These are phyloP conservation scores for Pantala flavescens DNA, from an alignment of 1,140 invertebrate species.

Conservation along the genomic window DNA sequence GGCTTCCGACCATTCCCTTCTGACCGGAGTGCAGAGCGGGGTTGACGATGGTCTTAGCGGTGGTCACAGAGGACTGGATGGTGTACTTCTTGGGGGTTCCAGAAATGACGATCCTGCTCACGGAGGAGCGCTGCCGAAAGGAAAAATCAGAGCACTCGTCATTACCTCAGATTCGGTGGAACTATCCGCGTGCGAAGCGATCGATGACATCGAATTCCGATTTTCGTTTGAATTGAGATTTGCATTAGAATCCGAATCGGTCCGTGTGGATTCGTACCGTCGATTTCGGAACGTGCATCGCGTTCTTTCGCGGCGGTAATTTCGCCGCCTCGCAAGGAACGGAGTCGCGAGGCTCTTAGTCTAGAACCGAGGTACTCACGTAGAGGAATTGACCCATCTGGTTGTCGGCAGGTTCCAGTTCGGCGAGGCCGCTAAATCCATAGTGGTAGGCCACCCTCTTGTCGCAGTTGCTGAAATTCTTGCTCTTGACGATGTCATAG, in stretches of 20 bases:
- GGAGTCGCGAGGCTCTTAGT: too few relatives aligned
- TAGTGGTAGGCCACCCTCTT: constrained; percentile 47
- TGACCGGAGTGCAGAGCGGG: constrained; percentile 38
- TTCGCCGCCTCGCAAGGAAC: too few relatives aligned
- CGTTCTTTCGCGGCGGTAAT: too few relatives aligned
- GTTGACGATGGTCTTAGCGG: constrained; percentile 42
- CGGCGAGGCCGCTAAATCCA: constrained; percentile 40
- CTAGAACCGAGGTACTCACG: constrained; percentile 28
- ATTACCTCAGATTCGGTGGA: too few relatives aligned
- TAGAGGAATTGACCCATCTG: constrained; percentile 44
- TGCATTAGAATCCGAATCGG: too few relatives aligned
- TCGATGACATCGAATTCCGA: too few relatives aligned
- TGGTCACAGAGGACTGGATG: constrained; percentile 50
- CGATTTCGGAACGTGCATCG: too few relatives aligned
- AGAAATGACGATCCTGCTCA: constrained; percentile 42
- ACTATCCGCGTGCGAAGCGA: too few relatives aligned
- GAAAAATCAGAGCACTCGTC: neutral
- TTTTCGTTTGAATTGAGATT: too few relatives aligned
- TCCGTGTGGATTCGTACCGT: too few relatives aligned
- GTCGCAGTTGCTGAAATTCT: constrained; percentile 51
- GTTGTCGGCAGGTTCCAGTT: constrained; percentile 41
- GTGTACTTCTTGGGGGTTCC: constrained; percentile 42
- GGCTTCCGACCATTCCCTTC: constrained; percentile 47
- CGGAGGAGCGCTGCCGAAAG: constrained; percentile 36
- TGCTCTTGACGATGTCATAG: constrained; percentile 52